phyloP scores from a whole-genome alignment of 2,888 invertebrate species.

The Corythucha ciliata region DNA sequence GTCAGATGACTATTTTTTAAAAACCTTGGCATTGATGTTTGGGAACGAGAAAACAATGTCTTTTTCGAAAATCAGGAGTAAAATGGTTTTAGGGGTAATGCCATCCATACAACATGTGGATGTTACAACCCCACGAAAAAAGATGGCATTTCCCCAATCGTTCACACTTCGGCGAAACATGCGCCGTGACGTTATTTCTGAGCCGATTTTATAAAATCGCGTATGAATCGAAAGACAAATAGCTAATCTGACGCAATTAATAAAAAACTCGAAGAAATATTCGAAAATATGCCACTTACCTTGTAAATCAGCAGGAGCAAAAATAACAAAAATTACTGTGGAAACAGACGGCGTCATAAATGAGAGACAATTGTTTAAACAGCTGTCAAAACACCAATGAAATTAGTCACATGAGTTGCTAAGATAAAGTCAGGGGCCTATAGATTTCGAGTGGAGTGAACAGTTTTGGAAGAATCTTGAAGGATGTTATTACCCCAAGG shows the following conservation, averaged over 20 bases:
- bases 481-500: too few species aligned
- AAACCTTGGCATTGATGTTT: not conserved
- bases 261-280: not conserved
- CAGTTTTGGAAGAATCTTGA: too few species aligned
- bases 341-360: not conserved
- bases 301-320: not conserved
- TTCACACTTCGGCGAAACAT: too few species aligned
- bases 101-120: not conserved
- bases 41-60: slow-evolving; percentile 4
- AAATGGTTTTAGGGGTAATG: not conserved
- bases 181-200: too few species aligned
- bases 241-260: not conserved
- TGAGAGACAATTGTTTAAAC: not conserved
- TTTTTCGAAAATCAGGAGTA: not conserved
- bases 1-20: not conserved
- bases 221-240: not conserved
- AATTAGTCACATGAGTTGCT: not conserved
- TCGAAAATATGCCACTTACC: not conserved
- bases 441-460: too few species aligned
- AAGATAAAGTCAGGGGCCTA: too few species aligned
- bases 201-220: not conserved
- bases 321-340: not conserved
- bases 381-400: not conserved
- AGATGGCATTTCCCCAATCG: too few species aligned
- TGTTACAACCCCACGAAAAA: slow-evolving; percentile 1